phyloP scores from a whole-genome alignment of 2,888 invertebrate species.

The Opisthograptis luteolata region DNA sequence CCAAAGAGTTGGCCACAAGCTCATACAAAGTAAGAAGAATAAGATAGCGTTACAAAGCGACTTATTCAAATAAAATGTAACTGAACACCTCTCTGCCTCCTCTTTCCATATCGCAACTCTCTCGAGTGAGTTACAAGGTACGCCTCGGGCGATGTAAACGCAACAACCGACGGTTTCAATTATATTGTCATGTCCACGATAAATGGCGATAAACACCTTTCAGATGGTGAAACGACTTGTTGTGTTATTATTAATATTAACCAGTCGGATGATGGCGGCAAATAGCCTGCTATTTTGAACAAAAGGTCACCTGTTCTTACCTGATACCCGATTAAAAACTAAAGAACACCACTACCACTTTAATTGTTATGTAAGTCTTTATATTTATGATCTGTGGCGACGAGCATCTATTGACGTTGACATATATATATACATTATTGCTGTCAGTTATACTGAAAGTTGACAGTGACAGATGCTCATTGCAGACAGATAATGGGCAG shows the following conservation, averaged over 20 bases:
- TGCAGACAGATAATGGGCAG: too few relatives aligned
- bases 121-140: conserved; percentile 43
- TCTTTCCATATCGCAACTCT: conserved; percentile 40
- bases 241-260: background rate
- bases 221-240: conserved; percentile 15
- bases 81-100: conserved; percentile 1
- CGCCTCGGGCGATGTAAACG: conserved; percentile 43
- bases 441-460: too few relatives aligned
- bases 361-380: too few relatives aligned
- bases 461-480: too few relatives aligned
- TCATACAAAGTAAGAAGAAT: too few relatives aligned
- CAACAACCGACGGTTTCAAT: conserved; percentile 38
- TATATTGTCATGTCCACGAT: conserved; percentile 43
- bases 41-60: too few relatives aligned
- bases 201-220: conserved; percentile 36
- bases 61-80: background rate
- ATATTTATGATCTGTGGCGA: too few relatives aligned
- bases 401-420: too few relatives aligned
- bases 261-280: background rate
- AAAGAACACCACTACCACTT: too few relatives aligned
- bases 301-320: conserved; percentile 1
- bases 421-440: too few relatives aligned
- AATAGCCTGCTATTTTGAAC: background rate
- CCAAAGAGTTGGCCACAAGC: too few relatives aligned
- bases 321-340: too few relatives aligned